Percentiles rank a stretch among this genome's conserved stretches.
These are phyloP conservation scores for Stenolophus ochropezus DNA, from an alignment of 2,888 invertebrate species.

Conservation along the genomic window DNA sequence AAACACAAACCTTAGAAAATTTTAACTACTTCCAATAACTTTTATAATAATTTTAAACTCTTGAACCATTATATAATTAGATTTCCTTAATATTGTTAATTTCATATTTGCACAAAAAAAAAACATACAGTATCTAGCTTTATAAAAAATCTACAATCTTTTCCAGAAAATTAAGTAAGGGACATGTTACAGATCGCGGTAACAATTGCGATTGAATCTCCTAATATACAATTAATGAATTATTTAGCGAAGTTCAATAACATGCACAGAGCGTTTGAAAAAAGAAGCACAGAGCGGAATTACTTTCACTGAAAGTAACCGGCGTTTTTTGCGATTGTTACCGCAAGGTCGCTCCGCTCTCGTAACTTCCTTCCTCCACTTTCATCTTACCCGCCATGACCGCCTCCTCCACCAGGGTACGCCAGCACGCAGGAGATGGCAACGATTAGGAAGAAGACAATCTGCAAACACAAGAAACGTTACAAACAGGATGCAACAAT, in stretches of 20 bases:
- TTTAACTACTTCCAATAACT: too few species aligned
- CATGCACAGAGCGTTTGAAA: neutral
- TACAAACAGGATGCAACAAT: neutral
- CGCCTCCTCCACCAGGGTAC: conserved; percentile 24
- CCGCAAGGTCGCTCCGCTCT: conserved; percentile 6
- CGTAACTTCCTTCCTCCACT: neutral
- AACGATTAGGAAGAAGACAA: conserved; percentile 43
- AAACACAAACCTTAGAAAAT: too few species aligned
- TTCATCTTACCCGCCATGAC: conserved; percentile 41
- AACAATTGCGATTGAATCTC: too few species aligned
- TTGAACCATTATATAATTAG: too few species aligned
- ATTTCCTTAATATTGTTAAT: too few species aligned
- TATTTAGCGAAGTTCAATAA: neutral
- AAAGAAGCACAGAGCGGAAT: neutral
- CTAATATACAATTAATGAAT: too few species aligned
- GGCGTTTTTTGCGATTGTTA: conserved; percentile 14
- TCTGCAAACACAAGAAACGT: conserved; percentile 4
- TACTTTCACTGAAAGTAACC: conserved; percentile 4
- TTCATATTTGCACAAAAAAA: too few species aligned
- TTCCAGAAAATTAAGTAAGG: too few species aligned
- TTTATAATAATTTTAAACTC: too few species aligned
- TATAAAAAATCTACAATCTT: too few species aligned
- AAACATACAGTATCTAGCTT: too few species aligned
- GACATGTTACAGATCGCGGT: too few species aligned
- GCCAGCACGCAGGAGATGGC: conserved; percentile 33